Base-by-base conservation (phyloP, 2,797 vertebrate genomes). In the Telmatherina bonti region DNA sequence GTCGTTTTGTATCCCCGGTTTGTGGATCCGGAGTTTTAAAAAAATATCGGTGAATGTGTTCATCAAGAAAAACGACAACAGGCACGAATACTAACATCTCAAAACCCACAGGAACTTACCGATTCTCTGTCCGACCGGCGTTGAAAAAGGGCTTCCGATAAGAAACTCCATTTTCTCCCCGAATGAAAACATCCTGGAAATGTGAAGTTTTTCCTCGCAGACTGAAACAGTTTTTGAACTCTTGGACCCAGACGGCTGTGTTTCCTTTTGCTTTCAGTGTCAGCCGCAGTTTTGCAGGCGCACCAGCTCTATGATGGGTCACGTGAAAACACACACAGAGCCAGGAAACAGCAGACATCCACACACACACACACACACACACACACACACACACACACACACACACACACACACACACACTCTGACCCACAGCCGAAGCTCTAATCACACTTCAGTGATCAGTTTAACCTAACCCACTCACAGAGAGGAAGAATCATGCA, bases 71-170 rank as follows among this genome's bases (percentile, higher is more conserved):
- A 51, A 66, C 18, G 5, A 52, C 31, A 16, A 15, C 2, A 77
- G 43, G 57, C 24, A 36, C 27, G 27, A 22, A 27, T 9, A 27
- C 16, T 33, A 22, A 43, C 11, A 36, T 56, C 70, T 73, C 1
- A 52, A 71, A 74, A 33, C 31, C n/a, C 38, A 11, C 7, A 24
- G 29, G 20, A 31, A 91, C 93, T 93, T 71, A 95, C 95, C 94
- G 75, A 95, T 93, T 76, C 91, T 92, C 75, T 95, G 94, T 2
- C 94, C 95, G n/a, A 95, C 94, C 5, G 93, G 92, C 59, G 93
- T 91, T 8, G 93, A 91, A 70, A 94, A 95, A 0, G 92, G 86
- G 74, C 83, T 94, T 65, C 91, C 93, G 20, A 93, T 84, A 3
- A 95, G 85, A 74, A 93, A 95, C 72, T 95, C 95, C 81, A 95